These are phyloP conservation scores for Spodoptera littoralis DNA, from an alignment of 2,888 invertebrate species.

Conservation along the genomic window DNA sequence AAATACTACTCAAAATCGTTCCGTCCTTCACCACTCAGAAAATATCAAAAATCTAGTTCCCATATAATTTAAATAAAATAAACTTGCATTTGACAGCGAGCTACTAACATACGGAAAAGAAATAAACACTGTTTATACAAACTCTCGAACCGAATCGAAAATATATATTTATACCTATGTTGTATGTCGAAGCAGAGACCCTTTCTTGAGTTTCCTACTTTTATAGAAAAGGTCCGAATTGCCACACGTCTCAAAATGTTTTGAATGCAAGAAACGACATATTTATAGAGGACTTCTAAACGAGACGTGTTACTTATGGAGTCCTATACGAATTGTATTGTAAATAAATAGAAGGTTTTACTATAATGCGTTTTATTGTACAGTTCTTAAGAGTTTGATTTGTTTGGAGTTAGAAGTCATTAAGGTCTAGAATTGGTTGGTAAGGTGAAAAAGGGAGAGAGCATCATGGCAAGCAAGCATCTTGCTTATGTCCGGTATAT, in stretches of 20 bases:
- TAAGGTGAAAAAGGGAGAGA: too few relatives aligned
- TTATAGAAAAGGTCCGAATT: slow-evolving; percentile 34
- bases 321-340: slow-evolving; percentile 23
- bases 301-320: slow-evolving; percentile 18
- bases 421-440: too few relatives aligned
- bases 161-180: slow-evolving; percentile 21
- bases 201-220: slow-evolving; percentile 31
- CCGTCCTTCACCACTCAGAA: too few relatives aligned
- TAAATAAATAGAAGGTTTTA: slow-evolving; percentile 18
- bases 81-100: slow-evolving; percentile 1
- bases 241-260: slow-evolving; percentile 49
- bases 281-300: slow-evolving; percentile 57
- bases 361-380: neutral
- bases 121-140: slow-evolving; percentile 23
- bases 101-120: slow-evolving; percentile 4
- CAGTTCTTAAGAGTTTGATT: slow-evolving; percentile 1
- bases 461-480: too few relatives aligned
- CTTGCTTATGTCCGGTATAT: too few relatives aligned
- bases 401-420: neutral
- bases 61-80: neutral
- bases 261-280: slow-evolving; percentile 58
- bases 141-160: slow-evolving; percentile 32
- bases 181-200: slow-evolving; percentile 13
- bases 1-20: too few relatives aligned
- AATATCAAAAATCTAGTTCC: too few relatives aligned